A percentile compares a stretch with the other conserved stretches of the same genome.
Evolutionary conservation across 2,113 vertebrate genomes (phyloP).

Genomic region (Rattus rattus): DNA sequence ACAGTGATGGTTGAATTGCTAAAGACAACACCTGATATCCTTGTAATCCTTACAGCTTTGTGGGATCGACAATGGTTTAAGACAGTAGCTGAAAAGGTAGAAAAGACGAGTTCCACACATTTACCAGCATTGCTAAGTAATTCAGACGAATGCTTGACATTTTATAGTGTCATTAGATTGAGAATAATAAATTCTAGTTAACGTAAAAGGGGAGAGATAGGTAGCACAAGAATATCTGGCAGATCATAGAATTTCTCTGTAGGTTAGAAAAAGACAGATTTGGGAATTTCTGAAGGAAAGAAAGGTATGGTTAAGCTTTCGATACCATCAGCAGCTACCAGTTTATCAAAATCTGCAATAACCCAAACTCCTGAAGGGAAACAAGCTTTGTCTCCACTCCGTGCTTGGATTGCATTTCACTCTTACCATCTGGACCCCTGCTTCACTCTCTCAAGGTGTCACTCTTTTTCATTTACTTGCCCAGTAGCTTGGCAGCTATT

Average conservation of each 20-base stretch:
- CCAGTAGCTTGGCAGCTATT: background rate
- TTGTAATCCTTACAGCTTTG: background rate
- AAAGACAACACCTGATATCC: background rate
- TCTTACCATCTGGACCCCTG: background rate
- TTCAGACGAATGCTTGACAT: background rate
- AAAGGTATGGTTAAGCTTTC: background rate
- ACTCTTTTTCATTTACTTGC: background rate
- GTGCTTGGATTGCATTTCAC: background rate
- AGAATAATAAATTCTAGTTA: background rate
- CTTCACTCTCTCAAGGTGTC: background rate
- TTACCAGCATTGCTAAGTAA: background rate
- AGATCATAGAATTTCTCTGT: background rate
- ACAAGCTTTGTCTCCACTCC: background rate
- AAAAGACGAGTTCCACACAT: background rate
- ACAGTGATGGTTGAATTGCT: constrained; percentile 25
- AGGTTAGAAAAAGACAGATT: background rate
- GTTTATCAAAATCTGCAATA: background rate
- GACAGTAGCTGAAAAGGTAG: background rate
- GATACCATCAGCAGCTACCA: background rate
- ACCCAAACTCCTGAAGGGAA: fast-evolving
- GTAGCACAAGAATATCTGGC: background rate
- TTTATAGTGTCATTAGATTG: background rate
- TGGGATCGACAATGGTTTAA: background rate
- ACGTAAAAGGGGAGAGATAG: background rate
- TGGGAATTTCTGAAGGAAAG: background rate